These are phyloP conservation scores for Parazoanthus swiftii DNA, from an alignment of 92 coral and sea anemone genomes.

Conservation along the genomic window DNA sequence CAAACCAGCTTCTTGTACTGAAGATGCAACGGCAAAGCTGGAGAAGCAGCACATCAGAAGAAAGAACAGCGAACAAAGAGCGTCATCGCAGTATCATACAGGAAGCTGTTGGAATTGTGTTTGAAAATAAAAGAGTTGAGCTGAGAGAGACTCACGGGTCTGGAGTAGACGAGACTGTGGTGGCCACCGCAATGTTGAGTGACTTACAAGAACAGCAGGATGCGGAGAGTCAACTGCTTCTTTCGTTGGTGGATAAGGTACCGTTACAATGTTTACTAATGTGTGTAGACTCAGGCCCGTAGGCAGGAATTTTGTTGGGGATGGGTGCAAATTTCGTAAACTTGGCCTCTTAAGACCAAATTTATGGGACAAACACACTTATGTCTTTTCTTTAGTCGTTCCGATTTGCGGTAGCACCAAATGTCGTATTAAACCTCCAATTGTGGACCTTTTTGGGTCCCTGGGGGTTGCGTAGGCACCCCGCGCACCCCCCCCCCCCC, in stretches of 20 bases:
- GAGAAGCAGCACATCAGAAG: constrained; percentile 83
- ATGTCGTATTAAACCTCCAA: too few relatives aligned
- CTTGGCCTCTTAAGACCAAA: too few relatives aligned
- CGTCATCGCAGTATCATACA: constrained; percentile 76
- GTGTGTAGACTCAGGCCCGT: too few relatives aligned
- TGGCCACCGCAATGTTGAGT: constrained; percentile 74
- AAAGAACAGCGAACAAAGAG: constrained; percentile 67
- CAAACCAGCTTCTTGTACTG: constrained; percentile 91
- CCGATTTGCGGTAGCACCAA: too few relatives aligned
- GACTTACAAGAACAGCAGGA: constrained; percentile 91
- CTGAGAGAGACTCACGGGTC: constrained; percentile 59
- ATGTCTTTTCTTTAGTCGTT: too few relatives aligned
- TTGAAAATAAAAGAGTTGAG: constrained; percentile 80
- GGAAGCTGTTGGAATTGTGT: constrained; percentile 89
- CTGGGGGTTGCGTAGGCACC: too few relatives aligned
- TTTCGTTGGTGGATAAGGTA: constrained; percentile 74
- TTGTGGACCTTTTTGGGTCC: too few relatives aligned
- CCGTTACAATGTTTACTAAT: too few relatives aligned
- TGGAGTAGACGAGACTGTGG: constrained; percentile 67
- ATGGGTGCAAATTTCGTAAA: too few relatives aligned
- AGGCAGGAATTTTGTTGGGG: too few relatives aligned
- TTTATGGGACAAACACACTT: too few relatives aligned
- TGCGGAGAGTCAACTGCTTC: constrained; percentile 70
- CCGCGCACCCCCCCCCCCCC: too few relatives aligned
- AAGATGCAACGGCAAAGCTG: constrained; percentile 90